Evolutionary conservation across 2,888 invertebrate genomes (phyloP).

Genomic region (Cryptocephalus primarius): DNA sequence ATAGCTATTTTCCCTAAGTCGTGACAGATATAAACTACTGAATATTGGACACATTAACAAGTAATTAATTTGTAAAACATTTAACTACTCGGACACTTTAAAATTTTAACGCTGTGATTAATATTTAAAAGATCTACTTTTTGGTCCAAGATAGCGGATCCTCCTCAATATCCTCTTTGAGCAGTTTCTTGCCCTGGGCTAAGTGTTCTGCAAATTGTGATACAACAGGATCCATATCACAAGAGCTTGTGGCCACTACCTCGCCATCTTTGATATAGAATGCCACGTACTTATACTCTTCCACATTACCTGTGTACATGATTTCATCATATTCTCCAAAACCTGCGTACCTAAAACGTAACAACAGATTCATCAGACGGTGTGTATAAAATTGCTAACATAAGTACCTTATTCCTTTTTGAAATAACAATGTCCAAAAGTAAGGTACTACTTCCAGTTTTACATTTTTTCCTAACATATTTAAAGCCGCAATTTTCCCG

Average conservation of each 20-base stretch:
- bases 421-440: constrained; percentile 89
- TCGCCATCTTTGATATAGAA: constrained; percentile 63
- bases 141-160: neutral
- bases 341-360: constrained; percentile 53
- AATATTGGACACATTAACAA: neutral
- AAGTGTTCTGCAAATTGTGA: constrained; percentile 74
- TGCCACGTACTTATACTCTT: constrained; percentile 64
- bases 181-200: constrained; percentile 52
- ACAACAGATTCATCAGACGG: too few relatives aligned
- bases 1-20: neutral
- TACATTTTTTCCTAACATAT: constrained; percentile 63
- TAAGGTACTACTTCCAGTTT: constrained; percentile 68
- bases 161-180: neutral
- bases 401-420: constrained; percentile 52
- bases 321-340: constrained; percentile 62
- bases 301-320: constrained; percentile 67
- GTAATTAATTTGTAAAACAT: neutral
- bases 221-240: constrained; percentile 79
- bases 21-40: neutral
- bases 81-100: too few relatives aligned
- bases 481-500: constrained; percentile 76
- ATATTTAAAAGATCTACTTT: neutral
- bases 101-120: too few relatives aligned
- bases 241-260: constrained; percentile 71
- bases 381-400: too few relatives aligned